Evolutionary conservation across 2,113 vertebrate species (phyloP).

Genomic region (Sceloporus tristichus): DNA sequence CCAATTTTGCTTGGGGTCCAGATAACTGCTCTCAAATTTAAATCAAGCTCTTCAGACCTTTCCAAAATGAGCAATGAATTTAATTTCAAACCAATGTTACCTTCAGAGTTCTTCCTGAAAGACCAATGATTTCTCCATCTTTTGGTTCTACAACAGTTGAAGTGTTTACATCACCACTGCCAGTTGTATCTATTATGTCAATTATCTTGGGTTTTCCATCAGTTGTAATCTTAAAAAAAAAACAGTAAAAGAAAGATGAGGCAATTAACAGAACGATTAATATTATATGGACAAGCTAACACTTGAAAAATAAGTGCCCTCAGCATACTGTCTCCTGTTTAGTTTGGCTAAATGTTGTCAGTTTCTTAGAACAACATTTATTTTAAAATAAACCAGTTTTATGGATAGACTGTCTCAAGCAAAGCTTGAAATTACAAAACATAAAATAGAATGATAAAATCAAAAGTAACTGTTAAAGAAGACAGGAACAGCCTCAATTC

Average conservation of each 20-base stretch:
- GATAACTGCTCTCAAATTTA: not conserved
- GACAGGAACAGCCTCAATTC: not conserved
- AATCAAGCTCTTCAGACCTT: not conserved
- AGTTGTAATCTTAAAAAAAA: constrained; percentile 86
- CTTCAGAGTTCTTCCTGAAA: constrained; percentile 92
- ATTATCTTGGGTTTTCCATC: constrained; percentile 97
- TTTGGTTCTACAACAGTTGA: constrained; percentile 87
- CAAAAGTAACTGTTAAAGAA: not conserved
- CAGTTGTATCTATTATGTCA: constrained; percentile 98
- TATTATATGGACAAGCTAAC: not conserved
- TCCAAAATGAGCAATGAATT: not conserved
- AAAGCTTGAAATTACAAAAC: not conserved
- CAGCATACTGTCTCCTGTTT: not conserved
- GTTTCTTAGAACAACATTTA: not conserved
- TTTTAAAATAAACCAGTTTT: too few relatives aligned
- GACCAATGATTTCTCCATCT: constrained; percentile 87
- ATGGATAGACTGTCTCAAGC: not conserved
- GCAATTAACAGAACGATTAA: not conserved
- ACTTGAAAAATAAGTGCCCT: not conserved
- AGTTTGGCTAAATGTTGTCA: not conserved
- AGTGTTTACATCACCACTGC: constrained; percentile 97
- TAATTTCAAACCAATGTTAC: constrained; percentile 68
- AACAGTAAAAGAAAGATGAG: not conserved
- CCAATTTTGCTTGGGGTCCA: not conserved
- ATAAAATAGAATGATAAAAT: not conserved